Evolutionary conservation across 2,797 vertebrate species (phyloP).

Genomic region (Anabacerthia variegaticeps): DNA sequence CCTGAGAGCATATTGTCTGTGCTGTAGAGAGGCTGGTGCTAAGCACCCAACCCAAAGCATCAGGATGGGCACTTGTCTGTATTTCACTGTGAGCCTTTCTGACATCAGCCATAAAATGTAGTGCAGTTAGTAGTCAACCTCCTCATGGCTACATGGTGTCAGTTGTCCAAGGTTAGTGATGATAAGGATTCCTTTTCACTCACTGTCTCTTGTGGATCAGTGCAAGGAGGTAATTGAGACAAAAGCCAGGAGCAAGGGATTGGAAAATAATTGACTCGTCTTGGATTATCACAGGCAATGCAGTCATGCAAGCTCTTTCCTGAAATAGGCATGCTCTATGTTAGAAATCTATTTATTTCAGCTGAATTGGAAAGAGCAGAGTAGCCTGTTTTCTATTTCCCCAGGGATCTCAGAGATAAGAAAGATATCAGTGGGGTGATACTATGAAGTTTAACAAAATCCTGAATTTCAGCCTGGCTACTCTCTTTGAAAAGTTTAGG

Average conservation of each 20-base stretch:
- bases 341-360: background rate
- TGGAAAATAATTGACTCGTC: background rate
- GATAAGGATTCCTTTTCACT: background rate
- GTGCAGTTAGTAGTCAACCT: background rate
- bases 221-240: background rate
- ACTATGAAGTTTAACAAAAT: background rate
- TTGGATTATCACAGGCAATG: accelerated
- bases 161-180: background rate
- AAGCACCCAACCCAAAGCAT: background rate
- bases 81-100: background rate
- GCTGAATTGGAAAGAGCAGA: background rate
- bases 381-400: background rate
- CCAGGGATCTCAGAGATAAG: background rate
- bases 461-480: background rate
- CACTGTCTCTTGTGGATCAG: background rate
- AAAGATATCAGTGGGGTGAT: background rate
- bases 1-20: background rate
- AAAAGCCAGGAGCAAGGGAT: background rate
- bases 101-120: background rate
- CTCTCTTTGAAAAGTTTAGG: background rate
- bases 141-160: background rate
- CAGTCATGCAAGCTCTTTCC: background rate
- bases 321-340: background rate
- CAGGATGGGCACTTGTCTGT: too few species aligned
- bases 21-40: background rate